Percentiles rank a stretch among this genome's conserved stretches.
These are phyloP conservation scores for Stegodyphus dumicola DNA, from an alignment of 1,140 invertebrate species.

Conservation along the genomic window DNA sequence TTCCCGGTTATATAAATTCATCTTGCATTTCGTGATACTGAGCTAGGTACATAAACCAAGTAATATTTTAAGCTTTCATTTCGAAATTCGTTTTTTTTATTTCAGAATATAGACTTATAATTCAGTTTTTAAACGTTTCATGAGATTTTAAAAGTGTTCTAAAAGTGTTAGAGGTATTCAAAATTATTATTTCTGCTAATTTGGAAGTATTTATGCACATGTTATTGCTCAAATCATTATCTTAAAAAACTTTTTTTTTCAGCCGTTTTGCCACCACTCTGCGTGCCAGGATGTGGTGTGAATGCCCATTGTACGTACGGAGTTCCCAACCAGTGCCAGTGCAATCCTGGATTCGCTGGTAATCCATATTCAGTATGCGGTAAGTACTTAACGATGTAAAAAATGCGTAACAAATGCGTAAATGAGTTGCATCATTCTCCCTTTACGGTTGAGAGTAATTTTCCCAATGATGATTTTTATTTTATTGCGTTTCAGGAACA, in stretches of 20 bases:
- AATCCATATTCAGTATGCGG: slow-evolving; percentile 88
- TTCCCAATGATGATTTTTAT: too few relatives aligned
- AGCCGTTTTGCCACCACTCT: slow-evolving; percentile 82
- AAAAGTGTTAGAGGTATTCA: neutral
- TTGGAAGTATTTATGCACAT: too few relatives aligned
- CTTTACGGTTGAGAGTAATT: neutral
- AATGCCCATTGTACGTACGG: slow-evolving; percentile 91
- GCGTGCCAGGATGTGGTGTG: slow-evolving; percentile 80
- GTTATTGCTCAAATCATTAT: too few relatives aligned
- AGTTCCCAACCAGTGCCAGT: slow-evolving; percentile 80
- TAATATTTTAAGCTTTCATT: too few relatives aligned
- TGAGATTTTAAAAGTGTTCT: neutral
- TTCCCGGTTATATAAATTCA: too few relatives aligned
- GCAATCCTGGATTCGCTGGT: slow-evolving; percentile 83
- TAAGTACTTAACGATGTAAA: neutral
- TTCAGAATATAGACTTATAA: too few relatives aligned
- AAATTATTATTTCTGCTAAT: neutral
- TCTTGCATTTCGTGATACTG: too few relatives aligned
- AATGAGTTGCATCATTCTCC: neutral
- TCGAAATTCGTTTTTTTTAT: too few relatives aligned
- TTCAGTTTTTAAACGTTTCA: neutral
- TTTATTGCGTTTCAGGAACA: slow-evolving; percentile 23
- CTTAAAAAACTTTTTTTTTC: slow-evolving; percentile 66
- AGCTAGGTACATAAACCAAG: too few relatives aligned
- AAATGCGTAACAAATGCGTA: neutral